Evolutionary conservation across 2,888 invertebrate species (phyloP).

Genomic region (Mesorhabditis sp.): DNA sequence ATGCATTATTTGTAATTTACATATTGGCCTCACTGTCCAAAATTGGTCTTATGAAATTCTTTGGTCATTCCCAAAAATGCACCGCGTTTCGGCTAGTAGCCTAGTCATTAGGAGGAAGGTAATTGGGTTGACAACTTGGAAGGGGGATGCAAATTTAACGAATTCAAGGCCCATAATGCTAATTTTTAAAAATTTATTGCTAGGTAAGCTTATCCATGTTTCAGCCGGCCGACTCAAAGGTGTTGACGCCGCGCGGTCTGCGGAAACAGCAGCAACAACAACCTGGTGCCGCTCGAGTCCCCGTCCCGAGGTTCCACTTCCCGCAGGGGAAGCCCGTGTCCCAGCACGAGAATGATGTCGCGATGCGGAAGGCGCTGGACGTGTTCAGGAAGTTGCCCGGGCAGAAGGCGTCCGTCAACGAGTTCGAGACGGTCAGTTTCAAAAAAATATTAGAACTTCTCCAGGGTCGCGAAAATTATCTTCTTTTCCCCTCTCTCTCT

Average conservation of each 20-base stretch:
- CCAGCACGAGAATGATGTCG: constrained; percentile 45
- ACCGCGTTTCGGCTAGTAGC: too few species aligned
- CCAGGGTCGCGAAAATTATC: too few species aligned
- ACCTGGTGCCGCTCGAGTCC: not conserved
- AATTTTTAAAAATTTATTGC: too few species aligned
- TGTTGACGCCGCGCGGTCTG: not conserved
- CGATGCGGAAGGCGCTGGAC: constrained; percentile 39
- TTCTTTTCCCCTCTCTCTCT: too few species aligned
- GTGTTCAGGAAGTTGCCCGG: constrained; percentile 42
- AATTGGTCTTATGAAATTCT: too few species aligned
- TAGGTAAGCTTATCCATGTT: not conserved
- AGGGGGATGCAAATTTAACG: too few species aligned
- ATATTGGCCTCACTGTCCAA: too few species aligned
- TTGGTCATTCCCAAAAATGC: too few species aligned
- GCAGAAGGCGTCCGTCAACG: constrained; percentile 25
- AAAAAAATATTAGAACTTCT: not conserved
- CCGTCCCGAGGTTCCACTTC: constrained; percentile 41
- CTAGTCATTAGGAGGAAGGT: too few species aligned
- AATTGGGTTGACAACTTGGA: too few species aligned
- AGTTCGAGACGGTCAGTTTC: constrained; percentile 4
- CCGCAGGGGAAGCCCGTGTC: constrained; percentile 52
- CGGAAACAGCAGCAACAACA: not conserved
- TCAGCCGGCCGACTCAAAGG: constrained; percentile 2
- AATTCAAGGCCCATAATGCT: too few species aligned
- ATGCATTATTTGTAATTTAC: too few species aligned